Percentiles rank a stretch among this genome's conserved stretches.
Conservation (phyloP, 2,888 invertebrate genomes). For the Ceriagrion tenellum region DNA sequence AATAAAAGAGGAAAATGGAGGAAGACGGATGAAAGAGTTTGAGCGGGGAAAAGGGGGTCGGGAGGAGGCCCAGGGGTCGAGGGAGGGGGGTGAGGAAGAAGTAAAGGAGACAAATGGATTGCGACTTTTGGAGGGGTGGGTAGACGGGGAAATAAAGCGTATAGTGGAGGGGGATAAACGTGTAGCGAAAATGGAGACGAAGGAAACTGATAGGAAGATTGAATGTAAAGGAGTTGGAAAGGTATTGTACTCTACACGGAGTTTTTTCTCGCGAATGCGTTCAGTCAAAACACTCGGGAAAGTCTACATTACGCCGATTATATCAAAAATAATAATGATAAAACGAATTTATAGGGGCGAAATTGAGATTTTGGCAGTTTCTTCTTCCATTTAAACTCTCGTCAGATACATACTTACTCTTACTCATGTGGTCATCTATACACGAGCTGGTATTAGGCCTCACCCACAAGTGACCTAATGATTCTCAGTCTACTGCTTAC, state of each 20-base stretch:
- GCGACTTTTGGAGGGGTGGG: not conserved
- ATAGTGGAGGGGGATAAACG: not conserved
- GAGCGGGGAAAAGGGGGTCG: not conserved
- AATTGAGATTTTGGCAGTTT: too few species aligned
- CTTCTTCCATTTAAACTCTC: too few species aligned
- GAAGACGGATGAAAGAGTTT: conserved; percentile 34
- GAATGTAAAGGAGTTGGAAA: not conserved
- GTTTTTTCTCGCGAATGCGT: too few species aligned
- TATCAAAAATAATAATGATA: too few species aligned
- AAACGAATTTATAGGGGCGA: too few species aligned
- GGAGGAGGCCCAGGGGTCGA: not conserved
- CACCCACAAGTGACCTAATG: too few species aligned
- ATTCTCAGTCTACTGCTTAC: too few species aligned
- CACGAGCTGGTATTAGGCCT: too few species aligned
- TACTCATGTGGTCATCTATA: too few species aligned
- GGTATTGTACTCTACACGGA: not conserved
- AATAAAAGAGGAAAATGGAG: conserved; percentile 17
- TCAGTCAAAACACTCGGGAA: too few species aligned
- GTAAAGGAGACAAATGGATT: conserved; percentile 30
- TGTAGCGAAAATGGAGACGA: not conserved
- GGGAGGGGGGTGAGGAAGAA: not conserved
- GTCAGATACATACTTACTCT: too few species aligned
- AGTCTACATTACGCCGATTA: too few species aligned
- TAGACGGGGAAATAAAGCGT: not conserved
- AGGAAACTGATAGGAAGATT: not conserved